phyloP scores from a whole-genome alignment of 2,113 vertebrate species.

The Cavia porcellus region DNA sequence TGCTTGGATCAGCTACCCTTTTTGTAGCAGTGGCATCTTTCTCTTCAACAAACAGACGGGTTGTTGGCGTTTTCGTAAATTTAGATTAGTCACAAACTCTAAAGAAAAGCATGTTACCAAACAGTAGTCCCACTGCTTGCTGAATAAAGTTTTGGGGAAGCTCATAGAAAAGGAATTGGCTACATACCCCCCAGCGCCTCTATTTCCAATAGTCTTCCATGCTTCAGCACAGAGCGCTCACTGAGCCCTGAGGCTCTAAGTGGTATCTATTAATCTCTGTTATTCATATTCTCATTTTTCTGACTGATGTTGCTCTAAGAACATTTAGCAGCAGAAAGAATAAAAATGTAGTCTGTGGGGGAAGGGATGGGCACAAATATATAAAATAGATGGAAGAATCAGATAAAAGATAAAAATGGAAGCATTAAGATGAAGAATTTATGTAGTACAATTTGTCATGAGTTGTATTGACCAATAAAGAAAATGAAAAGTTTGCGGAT shows the following conservation, averaged over 20 bases:
- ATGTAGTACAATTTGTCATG: conserved; percentile 74
- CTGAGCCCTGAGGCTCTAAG: conserved; percentile 45
- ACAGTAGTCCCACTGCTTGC: background rate
- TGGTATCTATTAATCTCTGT: conserved; percentile 77
- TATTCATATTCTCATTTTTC: conserved; percentile 65
- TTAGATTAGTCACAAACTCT: conserved; percentile 28
- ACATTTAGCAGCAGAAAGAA: conserved; percentile 79
- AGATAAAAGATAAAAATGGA: conserved; percentile 77
- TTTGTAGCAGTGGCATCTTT: background rate
- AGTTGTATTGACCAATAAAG: conserved; percentile 66
- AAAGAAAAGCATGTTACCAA: conserved; percentile 10
- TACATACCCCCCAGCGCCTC: background rate
- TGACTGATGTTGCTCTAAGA: conserved; percentile 71
- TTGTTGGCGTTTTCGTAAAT: conserved; percentile 36
- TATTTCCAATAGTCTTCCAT: conserved; percentile 2
- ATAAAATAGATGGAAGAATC: conserved; percentile 77
- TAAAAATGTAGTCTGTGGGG: conserved; percentile 67
- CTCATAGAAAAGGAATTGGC: background rate
- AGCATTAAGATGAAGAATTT: conserved; percentile 81
- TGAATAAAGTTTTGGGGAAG: conserved; percentile 18
- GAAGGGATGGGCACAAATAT: conserved; percentile 59
- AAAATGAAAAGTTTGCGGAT: conserved; percentile 82
- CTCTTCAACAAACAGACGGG: background rate
- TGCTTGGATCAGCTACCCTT: background rate
- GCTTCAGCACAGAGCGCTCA: conserved; percentile 5